Evolutionary conservation across 1,140 invertebrate species (phyloP), one percentile per base, ranked within the genome.

Genomic region (Lucilia cuprina): DNA sequence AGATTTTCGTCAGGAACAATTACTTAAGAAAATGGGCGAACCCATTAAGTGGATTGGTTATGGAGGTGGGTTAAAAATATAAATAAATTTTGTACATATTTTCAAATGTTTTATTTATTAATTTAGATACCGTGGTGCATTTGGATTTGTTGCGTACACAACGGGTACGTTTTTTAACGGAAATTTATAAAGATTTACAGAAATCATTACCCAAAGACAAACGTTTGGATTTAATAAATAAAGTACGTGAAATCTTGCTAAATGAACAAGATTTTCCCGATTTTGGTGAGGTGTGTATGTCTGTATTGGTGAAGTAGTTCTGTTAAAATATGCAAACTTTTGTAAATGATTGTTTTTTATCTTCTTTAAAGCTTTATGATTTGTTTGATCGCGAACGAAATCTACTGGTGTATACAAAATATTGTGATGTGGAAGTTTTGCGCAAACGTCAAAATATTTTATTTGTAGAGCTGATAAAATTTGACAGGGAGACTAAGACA

Each of bases 71-170:
- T 19, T 50, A 10, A 25, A 50, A 10, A 47, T 12, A 55, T 19
- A 47, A 47, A 74, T 25, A 17, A 60, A 60, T 70, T 49, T 49
- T 74, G n/a, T 47, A 30, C 3, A 7, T 65, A 35, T 30, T 30
- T 30, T 30, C 25, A 30, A 30, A 2, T 30, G 3, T 30, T 35
- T 19, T 83, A 13, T 83, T 0, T 19, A 77, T 35, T 14, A 35
- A 14, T 82, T 74, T 65, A 84, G 91, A 91, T 21, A 90, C 91
- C 12, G 85, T 90, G 3, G 89, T 94, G 13, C 91, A 93, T 74
- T 92, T 95, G 92, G 91, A 94, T 50, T 93, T 94, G 5, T 84
- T 94, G 55, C 93, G 92, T 82, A 93, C 92, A 0, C 94, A 95
- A 87, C 92, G 92, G 65, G 94, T 93, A 2, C 91, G 92, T 0